Evolutionary conservation across 2,113 vertebrate genomes (phyloP), one percentile per base, ranked within the genome.

Genomic region (Syngnathoides biaculeatus): DNA sequence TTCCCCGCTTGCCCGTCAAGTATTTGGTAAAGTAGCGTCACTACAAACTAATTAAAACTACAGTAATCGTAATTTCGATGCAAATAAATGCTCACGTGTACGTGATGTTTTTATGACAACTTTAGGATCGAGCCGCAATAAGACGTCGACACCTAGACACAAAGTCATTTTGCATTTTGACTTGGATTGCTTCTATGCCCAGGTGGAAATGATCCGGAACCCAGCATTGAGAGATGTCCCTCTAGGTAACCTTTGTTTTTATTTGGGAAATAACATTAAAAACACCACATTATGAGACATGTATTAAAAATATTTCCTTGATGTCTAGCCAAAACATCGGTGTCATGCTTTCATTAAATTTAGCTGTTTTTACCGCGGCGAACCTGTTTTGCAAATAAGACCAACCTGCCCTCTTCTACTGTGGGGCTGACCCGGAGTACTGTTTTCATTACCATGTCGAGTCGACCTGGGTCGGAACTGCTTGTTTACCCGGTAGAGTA

Each of bases 181-280:
- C 80, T 68, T 97, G 86, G 95, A 98, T 72, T 98, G 96, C 72
- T 96, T 94, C 84, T 98, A 98, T 5, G 95, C 95, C 0, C 95
- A 98, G 84, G 95, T 98, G 59, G 96, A 98, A 86, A 98, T 94
- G 94, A 92, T 96, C 77, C 91, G 87, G 53, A 92, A 95, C 67
- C 95, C 95, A 19, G 87, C 91, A 19, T 78, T 97, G 45, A 91
- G 89, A 83, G 85, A 85, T 52, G 92, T 93, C 56, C 95, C 95
- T 83, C 79, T 98, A 85, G 95, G 95, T 98, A 52, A 35, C 17
- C 27, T 3, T 1, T 27, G 9, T 27, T 27, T 24, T 42, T 10
- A 22, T 40, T 17, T 0, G 1, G 52, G 17, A 50, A 10, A 26
- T 39, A 5, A 43, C 8, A 42, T 2, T 2, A 43, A 43, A 47